phyloP scores from a whole-genome alignment of 2,113 vertebrate genomes.

The Phylloscopus trochiloides region DNA sequence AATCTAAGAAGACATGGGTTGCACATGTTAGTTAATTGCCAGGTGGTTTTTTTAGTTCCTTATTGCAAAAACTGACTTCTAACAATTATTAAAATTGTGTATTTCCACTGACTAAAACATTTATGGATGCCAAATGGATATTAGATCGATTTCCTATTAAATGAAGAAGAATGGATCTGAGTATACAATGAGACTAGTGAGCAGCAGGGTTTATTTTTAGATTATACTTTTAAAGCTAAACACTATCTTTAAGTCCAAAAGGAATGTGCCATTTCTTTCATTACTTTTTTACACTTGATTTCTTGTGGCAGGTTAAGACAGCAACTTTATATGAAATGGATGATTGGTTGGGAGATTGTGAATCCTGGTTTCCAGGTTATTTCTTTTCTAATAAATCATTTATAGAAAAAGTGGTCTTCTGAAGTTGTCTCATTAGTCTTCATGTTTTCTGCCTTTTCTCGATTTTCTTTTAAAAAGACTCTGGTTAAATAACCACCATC shows the following conservation, averaged over 20 bases:
- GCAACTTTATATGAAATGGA: conserved; percentile 48
- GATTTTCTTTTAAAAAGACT: conserved; percentile 4
- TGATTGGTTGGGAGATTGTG: conserved; percentile 45
- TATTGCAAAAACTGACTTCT: not conserved
- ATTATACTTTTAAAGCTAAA: conserved; percentile 51
- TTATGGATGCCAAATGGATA: not conserved
- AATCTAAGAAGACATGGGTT: not conserved
- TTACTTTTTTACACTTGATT: conserved; percentile 63
- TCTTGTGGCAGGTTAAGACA: conserved; percentile 58
- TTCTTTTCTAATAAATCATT: conserved; percentile 58
- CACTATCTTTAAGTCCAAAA: conserved; percentile 29
- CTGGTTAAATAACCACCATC: not conserved
- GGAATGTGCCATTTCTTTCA: conserved; percentile 48
- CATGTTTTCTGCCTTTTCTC: conserved; percentile 4
- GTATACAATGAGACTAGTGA: conserved; percentile 35
- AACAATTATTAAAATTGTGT: not conserved
- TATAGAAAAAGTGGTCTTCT: conserved; percentile 31
- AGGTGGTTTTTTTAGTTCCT: not conserved
- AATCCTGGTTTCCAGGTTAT: conserved; percentile 56
- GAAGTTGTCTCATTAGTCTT: conserved; percentile 36
- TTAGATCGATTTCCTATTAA: conserved; percentile 16
- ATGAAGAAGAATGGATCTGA: conserved; percentile 43
- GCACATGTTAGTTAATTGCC: not conserved
- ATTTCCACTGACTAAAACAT: not conserved
- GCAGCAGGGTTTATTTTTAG: conserved; percentile 43